A percentile compares a stretch with the other conserved stretches of the same genome.
These are phyloP conservation scores for Chionis minor DNA, from an alignment of 2,113 vertebrate species.

Conservation along the genomic window DNA sequence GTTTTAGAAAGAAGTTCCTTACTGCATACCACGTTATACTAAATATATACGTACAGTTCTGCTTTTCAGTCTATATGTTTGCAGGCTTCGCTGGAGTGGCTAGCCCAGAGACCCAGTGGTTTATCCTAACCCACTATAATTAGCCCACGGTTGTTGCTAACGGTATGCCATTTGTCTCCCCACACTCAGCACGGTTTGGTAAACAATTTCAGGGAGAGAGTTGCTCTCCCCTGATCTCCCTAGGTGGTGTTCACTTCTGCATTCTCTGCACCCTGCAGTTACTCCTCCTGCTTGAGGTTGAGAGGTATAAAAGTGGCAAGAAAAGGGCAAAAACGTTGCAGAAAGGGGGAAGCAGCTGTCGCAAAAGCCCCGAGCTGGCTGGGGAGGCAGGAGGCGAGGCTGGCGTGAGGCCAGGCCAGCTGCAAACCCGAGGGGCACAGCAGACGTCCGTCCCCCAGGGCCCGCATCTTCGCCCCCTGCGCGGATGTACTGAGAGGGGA, in stretches of 20 bases:
- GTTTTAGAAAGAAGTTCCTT: constrained; percentile 2
- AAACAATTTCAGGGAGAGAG: constrained; percentile 29
- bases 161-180: constrained; percentile 45
- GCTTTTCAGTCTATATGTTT: constrained; percentile 31
- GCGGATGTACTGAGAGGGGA: rapidly evolving
- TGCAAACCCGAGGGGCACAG: not conserved
- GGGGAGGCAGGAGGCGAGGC: not conserved
- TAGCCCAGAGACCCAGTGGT: not conserved
- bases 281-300: not conserved
- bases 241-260: constrained; percentile 40
- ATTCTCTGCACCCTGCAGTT: not conserved
- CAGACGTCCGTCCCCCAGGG: not conserved
- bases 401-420: not conserved
- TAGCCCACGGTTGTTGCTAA: not conserved
- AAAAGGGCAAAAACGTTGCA: not conserved
- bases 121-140: constrained; percentile 45
- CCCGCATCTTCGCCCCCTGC: not conserved
- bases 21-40: not conserved
- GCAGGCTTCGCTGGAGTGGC: not conserved
- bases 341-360: not conserved
- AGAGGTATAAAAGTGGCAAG: not conserved
- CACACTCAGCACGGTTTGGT: constrained; percentile 55
- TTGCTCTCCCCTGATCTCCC: constrained; percentile 29
- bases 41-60: constrained; percentile 21
- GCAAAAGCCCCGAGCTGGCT: rapidly evolving